Evolutionary conservation across 2,113 vertebrate genomes (phyloP), one percentile per base, ranked within the genome.

Genomic region (Okapia johnstoni): DNA sequence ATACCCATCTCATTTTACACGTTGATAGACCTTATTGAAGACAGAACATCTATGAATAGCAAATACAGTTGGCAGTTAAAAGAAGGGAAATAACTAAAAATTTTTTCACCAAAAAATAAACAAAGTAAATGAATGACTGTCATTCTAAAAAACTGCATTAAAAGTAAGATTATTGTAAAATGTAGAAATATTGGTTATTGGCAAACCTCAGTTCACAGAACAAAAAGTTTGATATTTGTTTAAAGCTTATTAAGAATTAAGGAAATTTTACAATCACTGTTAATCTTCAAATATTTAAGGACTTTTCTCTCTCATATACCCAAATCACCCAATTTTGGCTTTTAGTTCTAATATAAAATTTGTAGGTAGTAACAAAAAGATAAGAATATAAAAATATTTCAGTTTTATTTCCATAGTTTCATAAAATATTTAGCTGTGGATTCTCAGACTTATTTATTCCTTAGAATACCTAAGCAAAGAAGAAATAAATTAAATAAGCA

Each of bases 1-100:
- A 96, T 52, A 97, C 83, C 98, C 98, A 97, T 98, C 98, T 98
- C 97, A 97, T 97, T 98, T 98, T 98, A 97, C 92, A 98, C 98
- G 98, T 98, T 97, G 98, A 98, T 98, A 96, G 98, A 96, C 97
- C 92, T 98, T 85, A 95, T 87, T 98, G 98, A 98, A 98, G 97
- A 98, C 1, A 96, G 98, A 98, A 98, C 61, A 88, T 96, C 97
- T 98, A 96, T 96, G 2, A 1, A 97, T 43, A 96, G 58, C 94
- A 98, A 97, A 97, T 96, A 96, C 36, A 92, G 94, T 97, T 92
- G 84, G 97, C 96, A 98, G 95, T 98, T 97, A 96, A 97, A 97
- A 98, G 97, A 93, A 94, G 90, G 36, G 81, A 95, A 97, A 96
- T 63, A 90, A 94, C 97, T 97, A 98, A 97, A 94, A 97, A 89